Evolutionary conservation across 2,113 vertebrate species (phyloP).

Genomic region (Neoarius graeffei): DNA sequence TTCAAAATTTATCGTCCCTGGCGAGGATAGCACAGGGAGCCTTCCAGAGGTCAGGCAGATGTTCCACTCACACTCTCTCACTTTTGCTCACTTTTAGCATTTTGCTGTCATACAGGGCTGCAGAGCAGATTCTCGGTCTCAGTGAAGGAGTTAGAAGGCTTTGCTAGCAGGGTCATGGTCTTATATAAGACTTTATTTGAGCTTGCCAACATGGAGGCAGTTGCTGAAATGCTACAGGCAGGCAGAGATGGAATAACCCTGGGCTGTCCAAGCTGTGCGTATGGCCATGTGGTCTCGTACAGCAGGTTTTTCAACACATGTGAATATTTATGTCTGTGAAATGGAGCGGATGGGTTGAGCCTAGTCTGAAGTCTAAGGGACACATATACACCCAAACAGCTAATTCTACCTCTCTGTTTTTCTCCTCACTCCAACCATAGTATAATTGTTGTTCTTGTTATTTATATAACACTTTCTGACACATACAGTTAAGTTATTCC

Average conservation of each 20-base stretch:
- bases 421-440: background rate
- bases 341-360: constrained; percentile 59
- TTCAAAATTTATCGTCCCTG: constrained; percentile 63
- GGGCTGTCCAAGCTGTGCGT: constrained; percentile 62
- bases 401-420: background rate
- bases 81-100: constrained; percentile 5
- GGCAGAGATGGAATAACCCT: constrained; percentile 58
- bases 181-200: constrained; percentile 60
- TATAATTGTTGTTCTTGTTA: background rate
- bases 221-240: constrained; percentile 53
- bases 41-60: constrained; percentile 71
- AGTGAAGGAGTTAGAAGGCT: constrained; percentile 7
- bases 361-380: constrained; percentile 58
- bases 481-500: too few species aligned
- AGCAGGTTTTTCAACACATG: constrained; percentile 63
- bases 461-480: background rate
- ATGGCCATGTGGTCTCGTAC: constrained; percentile 53
- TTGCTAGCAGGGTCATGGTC: constrained; percentile 29
- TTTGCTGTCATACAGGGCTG: background rate
- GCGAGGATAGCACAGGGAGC: constrained; percentile 61
- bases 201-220: constrained; percentile 45
- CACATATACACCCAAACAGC: background rate
- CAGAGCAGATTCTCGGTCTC: constrained; percentile 18
- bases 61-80: constrained; percentile 40
- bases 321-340: constrained; percentile 71